Evolutionary conservation across 2,797 vertebrate species (phyloP).

Genomic region (Erethizon dorsatum): DNA sequence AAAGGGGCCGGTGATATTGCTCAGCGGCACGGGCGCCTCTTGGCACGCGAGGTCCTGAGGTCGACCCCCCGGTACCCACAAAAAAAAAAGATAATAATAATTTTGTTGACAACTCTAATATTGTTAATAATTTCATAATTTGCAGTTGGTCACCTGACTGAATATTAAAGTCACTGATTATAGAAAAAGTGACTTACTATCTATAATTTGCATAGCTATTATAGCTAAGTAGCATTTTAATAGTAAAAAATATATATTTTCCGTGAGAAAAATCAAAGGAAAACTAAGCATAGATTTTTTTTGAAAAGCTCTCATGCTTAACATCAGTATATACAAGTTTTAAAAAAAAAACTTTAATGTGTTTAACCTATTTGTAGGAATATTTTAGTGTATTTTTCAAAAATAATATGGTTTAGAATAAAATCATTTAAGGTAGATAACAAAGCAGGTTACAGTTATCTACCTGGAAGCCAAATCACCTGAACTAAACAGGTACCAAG

Average conservation of each 20-base stretch:
- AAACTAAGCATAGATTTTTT: conserved; percentile 55
- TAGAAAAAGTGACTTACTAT: conserved; percentile 32
- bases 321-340: background rate
- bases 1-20: too few species aligned
- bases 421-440: background rate
- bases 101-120: background rate
- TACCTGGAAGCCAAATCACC: background rate
- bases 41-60: too few species aligned
- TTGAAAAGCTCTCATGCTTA: conserved; percentile 29
- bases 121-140: conserved; percentile 14
- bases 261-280: conserved; percentile 18
- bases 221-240: conserved; percentile 37
- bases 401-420: background rate
- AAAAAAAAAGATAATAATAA: background rate
- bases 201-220: conserved; percentile 31
- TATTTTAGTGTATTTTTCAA: background rate
- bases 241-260: conserved; percentile 30
- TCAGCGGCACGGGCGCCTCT: too few species aligned
- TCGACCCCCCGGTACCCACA: too few species aligned
- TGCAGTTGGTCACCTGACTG: background rate
- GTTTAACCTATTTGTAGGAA: background rate
- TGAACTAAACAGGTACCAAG: background rate
- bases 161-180: background rate
- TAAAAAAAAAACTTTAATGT: background rate
- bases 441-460: background rate